phyloP scores from a whole-genome alignment of 2,888 invertebrate species.

The Nemapogon koenigi region DNA sequence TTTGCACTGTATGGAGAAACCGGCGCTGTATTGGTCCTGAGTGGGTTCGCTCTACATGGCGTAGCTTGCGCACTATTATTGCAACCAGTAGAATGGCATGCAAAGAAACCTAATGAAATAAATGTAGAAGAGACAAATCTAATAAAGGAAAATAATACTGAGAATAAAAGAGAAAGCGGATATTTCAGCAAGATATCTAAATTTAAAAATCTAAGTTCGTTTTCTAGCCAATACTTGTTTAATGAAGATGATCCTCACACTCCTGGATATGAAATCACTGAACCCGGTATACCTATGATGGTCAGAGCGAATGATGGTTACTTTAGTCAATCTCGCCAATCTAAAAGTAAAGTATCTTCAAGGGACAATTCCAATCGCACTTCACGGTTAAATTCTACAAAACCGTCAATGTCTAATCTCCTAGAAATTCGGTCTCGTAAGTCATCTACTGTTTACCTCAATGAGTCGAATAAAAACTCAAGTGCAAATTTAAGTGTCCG shows the following conservation, averaged over 20 bases:
- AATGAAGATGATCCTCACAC: slow-evolving; percentile 69
- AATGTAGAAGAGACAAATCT: slow-evolving; percentile 32
- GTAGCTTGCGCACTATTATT: slow-evolving; percentile 71
- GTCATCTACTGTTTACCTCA: slow-evolving; percentile 49
- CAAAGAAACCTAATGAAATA: slow-evolving; percentile 41
- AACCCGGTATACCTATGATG: slow-evolving; percentile 74
- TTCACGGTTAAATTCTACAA: slow-evolving; percentile 52
- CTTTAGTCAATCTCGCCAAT: slow-evolving; percentile 59
- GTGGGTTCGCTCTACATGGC: slow-evolving; percentile 72
- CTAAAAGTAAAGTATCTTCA: slow-evolving; percentile 43
- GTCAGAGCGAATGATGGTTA: slow-evolving; percentile 68
- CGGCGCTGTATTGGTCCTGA: slow-evolving; percentile 71
- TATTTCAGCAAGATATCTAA: slow-evolving; percentile 46
- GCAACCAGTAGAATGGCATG: slow-evolving; percentile 79
- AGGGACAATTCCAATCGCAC: slow-evolving; percentile 45
- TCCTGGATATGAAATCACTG: slow-evolving; percentile 70
- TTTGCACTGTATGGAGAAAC: slow-evolving; percentile 67
- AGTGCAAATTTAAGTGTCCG: slow-evolving; percentile 36
- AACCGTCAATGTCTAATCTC: slow-evolving; percentile 54
- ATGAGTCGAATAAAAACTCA: slow-evolving; percentile 58
- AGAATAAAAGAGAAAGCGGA: slow-evolving; percentile 30
- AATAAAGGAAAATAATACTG: slow-evolving; percentile 26
- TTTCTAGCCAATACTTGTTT: slow-evolving; percentile 70
- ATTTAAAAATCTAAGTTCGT: slow-evolving; percentile 47
- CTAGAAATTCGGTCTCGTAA: slow-evolving; percentile 48